Evolutionary conservation across 2,113 vertebrate species (phyloP).

Genomic region (Oryzias curvinotus): DNA sequence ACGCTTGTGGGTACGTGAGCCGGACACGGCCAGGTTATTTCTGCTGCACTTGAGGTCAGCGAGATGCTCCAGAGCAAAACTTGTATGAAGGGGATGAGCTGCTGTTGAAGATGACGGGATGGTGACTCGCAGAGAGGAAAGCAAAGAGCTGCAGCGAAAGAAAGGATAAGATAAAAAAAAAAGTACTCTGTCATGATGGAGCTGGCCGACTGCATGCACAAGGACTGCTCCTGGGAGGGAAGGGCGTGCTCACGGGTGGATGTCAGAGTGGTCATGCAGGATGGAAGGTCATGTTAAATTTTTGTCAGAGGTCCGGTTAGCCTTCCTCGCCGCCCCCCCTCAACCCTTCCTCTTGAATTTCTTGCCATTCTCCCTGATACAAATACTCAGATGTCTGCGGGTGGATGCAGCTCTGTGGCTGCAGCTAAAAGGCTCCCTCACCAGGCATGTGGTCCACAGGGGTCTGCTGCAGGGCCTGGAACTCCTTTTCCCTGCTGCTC

Average conservation of each 20-base stretch:
- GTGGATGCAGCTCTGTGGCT: slow-evolving; percentile 72
- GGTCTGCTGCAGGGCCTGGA: slow-evolving; percentile 76
- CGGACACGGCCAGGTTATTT: slow-evolving; percentile 8
- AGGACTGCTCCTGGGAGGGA: slow-evolving; percentile 52
- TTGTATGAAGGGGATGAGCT: slow-evolving; percentile 1
- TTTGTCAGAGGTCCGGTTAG: slow-evolving; percentile 74
- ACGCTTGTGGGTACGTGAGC: not conserved
- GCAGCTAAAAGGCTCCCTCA: slow-evolving; percentile 89
- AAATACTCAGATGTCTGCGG: slow-evolving; percentile 17
- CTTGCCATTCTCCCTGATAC: slow-evolving; percentile 30
- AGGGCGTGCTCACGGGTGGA: slow-evolving; percentile 44
- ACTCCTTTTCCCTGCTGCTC: slow-evolving; percentile 83
- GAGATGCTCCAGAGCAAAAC: not conserved
- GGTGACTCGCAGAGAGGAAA: slow-evolving; percentile 14
- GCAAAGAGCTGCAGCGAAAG: slow-evolving; percentile 19
- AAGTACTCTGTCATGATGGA: slow-evolving; percentile 60
- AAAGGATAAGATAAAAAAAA: slow-evolving; percentile 25
- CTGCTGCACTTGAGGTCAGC: not conserved
- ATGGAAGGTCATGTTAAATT: slow-evolving; percentile 49
- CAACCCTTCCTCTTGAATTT: slow-evolving; percentile 55
- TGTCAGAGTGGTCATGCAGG: slow-evolving; percentile 35
- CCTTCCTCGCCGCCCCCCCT: slow-evolving; percentile 61
- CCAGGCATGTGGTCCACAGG: slow-evolving; percentile 88
- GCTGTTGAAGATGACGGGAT: not conserved
- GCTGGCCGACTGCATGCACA: slow-evolving; percentile 45